Percentiles rank a stretch among this genome's conserved stretches.
Conservation (phyloP, 2,888 invertebrate species). For the Neoitamus cyanurus region DNA sequence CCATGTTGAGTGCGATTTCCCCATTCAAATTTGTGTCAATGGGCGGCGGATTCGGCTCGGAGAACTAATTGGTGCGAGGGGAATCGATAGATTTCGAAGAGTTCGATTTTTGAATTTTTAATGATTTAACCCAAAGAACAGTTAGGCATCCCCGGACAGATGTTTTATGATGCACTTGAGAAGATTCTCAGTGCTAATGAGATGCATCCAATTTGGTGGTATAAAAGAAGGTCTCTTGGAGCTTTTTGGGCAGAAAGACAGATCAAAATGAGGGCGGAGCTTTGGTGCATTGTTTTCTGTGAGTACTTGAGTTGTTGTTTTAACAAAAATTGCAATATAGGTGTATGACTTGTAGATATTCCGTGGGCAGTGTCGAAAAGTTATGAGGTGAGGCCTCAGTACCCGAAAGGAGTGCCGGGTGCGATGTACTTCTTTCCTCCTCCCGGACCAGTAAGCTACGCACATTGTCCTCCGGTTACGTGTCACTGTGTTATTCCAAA, state of each 20-base stretch:
- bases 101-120: not conserved
- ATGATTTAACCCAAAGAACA: not conserved
- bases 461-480: conserved; percentile 13
- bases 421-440: not conserved
- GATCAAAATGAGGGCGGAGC: not conserved
- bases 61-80: not conserved
- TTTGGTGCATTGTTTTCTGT: conserved; percentile 3
- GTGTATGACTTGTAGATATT: not conserved
- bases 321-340: not conserved
- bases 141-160: not conserved
- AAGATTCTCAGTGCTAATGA: not conserved
- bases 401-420: not conserved
- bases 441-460: not conserved
- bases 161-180: not conserved
- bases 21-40: not conserved
- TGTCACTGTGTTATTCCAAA: conserved; percentile 17
- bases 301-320: not conserved
- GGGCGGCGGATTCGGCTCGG: not conserved
- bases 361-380: not conserved
- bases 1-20: not conserved
- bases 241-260: not conserved
- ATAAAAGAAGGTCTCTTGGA: not conserved
- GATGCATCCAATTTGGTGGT: not conserved
- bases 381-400: not conserved
- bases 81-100: not conserved